Evolutionary conservation across 1,140 invertebrate species (phyloP).

Genomic region (Caenorhabditis tropicalis): DNA sequence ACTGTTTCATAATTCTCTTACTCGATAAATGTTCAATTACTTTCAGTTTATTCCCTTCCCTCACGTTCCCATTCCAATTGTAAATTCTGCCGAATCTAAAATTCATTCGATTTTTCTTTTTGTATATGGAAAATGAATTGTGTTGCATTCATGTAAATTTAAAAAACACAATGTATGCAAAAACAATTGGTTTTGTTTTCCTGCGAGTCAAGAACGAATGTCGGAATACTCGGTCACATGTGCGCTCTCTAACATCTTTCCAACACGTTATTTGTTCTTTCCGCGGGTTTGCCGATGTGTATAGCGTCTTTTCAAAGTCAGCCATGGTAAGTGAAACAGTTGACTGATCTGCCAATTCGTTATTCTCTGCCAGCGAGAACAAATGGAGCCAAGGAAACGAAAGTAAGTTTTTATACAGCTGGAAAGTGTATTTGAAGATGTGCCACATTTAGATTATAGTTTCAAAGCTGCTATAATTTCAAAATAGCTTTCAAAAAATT

Average conservation of each 20-base stretch:
- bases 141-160: background rate
- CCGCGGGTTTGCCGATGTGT: background rate
- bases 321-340: slow-evolving; percentile 2
- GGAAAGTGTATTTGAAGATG: too few species aligned
- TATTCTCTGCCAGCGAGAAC: background rate
- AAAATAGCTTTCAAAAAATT: too few species aligned
- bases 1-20: background rate
- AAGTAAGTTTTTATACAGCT: background rate
- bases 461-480: too few species aligned
- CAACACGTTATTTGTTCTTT: background rate
- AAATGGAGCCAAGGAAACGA: background rate
- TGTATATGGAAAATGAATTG: background rate
- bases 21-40: background rate
- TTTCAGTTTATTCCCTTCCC: background rate
- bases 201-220: background rate
- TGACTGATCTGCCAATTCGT: background rate
- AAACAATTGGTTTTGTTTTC: background rate
- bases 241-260: background rate
- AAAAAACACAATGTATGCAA: background rate
- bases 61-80: background rate
- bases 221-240: background rate
- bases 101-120: background rate
- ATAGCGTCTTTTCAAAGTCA: background rate
- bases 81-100: background rate
- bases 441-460: too few species aligned